phyloP scores from a whole-genome alignment of 2,888 invertebrate species.

The Eupithecia exiguata region DNA sequence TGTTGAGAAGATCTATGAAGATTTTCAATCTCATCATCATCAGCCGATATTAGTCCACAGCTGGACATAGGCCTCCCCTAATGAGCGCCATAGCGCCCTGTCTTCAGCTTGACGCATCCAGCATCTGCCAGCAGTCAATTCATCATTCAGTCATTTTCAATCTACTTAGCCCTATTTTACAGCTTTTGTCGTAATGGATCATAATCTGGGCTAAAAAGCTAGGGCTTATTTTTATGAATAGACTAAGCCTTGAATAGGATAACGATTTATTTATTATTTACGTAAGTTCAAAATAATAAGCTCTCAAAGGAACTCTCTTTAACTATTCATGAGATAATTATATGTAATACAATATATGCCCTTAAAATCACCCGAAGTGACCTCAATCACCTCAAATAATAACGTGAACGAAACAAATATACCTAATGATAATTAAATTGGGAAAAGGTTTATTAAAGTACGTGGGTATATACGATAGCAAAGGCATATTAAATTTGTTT shows the following conservation, averaged over 20 bases:
- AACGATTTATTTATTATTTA: not conserved
- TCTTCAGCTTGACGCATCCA: too few relatives aligned
- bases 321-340: not conserved
- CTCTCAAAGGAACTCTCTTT: not conserved
- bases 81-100: too few relatives aligned
- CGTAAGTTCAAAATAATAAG: not conserved
- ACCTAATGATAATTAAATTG: not conserved
- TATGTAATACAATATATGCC: conserved; percentile 12
- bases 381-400: not conserved
- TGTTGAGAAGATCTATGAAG: not conserved
- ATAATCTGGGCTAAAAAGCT: not conserved
- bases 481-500: conserved; percentile 2
- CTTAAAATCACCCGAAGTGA: conserved; percentile 17
- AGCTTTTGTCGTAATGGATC: not conserved
- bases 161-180: not conserved
- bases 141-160: too few relatives aligned
- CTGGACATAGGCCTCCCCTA: too few relatives aligned
- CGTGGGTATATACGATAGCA: not conserved
- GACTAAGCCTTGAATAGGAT: not conserved
- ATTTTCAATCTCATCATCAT: too few relatives aligned
- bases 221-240: not conserved
- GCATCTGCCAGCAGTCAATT: too few relatives aligned
- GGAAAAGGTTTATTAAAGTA: not conserved
- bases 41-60: too few relatives aligned
- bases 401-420: not conserved